These are phyloP conservation scores for Pararge aegeria DNA, from an alignment of 1,140 invertebrate genomes.

Conservation along the genomic window DNA sequence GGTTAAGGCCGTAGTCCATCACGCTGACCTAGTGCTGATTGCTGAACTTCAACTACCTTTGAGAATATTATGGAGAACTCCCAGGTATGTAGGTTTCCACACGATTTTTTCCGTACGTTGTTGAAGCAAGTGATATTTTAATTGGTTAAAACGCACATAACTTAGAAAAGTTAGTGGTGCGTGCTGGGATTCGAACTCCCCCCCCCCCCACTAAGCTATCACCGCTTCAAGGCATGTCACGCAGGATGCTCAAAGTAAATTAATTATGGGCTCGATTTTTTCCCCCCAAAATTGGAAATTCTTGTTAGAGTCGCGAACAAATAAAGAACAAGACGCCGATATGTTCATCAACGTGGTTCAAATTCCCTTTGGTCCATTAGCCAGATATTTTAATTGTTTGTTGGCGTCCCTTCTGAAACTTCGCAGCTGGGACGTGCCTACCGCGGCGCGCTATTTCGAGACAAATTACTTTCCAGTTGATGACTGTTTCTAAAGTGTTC, in stretches of 20 bases:
- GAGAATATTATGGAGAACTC: too few species aligned
- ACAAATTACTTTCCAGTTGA: conserved; percentile 69
- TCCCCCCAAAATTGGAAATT: conserved; percentile 42
- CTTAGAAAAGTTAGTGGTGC: too few species aligned
- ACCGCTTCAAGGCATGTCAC: conserved; percentile 8
- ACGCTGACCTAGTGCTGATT: too few species aligned
- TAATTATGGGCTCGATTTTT: conserved; percentile 32
- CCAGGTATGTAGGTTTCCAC: too few species aligned
- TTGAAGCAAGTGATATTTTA: too few species aligned
- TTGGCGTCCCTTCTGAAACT: conserved; percentile 59
- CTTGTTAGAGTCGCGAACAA: conserved; percentile 41
- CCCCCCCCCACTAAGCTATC: too few species aligned
- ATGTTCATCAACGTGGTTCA: conserved; percentile 72
- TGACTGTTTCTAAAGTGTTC: conserved; percentile 40
- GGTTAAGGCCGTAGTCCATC: too few species aligned
- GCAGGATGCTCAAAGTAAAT: conserved; percentile 2
- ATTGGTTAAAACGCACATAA: too few species aligned
- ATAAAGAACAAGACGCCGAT: conserved; percentile 59
- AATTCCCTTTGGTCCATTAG: conserved; percentile 74
- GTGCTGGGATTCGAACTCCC: too few species aligned
- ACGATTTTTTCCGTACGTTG: too few species aligned
- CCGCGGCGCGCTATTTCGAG: conserved; percentile 69
- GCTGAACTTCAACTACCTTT: too few species aligned
- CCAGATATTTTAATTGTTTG: conserved; percentile 77
- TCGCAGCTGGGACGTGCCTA: conserved; percentile 65